phyloP scores from a whole-genome alignment of 2,113 vertebrate genomes.

The Macaca mulatta region DNA sequence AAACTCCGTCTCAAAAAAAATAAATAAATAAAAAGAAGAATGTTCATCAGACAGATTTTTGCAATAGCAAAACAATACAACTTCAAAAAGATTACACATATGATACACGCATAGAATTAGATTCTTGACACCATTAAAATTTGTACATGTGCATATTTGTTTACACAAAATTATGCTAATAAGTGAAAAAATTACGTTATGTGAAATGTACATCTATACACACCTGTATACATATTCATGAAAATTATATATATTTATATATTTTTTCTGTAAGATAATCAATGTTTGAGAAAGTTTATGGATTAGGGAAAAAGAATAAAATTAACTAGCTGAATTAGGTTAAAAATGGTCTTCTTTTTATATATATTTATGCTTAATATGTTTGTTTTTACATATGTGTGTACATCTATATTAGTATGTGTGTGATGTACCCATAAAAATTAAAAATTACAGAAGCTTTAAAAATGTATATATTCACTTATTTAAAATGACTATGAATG shows the following conservation, averaged over 20 bases:
- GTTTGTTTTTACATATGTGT: too few species aligned
- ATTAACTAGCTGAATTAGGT: neutral
- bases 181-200: neutral
- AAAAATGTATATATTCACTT: neutral
- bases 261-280: neutral
- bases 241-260: neutral
- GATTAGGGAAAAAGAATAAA: neutral
- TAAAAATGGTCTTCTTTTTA: neutral
- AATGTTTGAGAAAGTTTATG: slow-evolving; percentile 15
- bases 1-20: too few species aligned
- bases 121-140: neutral
- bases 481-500: neutral
- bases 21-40: neutral
- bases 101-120: neutral
- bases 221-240: neutral
- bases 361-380: neutral
- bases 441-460: neutral
- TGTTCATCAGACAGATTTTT: neutral
- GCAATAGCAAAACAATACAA: neutral
- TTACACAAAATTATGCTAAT: neutral
- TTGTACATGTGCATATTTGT: neutral
- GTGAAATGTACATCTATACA: neutral
- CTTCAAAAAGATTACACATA: neutral
- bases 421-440: too few species aligned
- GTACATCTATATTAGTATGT: neutral